Percentiles rank a stretch among this genome's conserved stretches.
These are phyloP conservation scores for Rhabdophis nuchalis DNA, from an alignment of 2,797 vertebrate species.

Conservation along the genomic window DNA sequence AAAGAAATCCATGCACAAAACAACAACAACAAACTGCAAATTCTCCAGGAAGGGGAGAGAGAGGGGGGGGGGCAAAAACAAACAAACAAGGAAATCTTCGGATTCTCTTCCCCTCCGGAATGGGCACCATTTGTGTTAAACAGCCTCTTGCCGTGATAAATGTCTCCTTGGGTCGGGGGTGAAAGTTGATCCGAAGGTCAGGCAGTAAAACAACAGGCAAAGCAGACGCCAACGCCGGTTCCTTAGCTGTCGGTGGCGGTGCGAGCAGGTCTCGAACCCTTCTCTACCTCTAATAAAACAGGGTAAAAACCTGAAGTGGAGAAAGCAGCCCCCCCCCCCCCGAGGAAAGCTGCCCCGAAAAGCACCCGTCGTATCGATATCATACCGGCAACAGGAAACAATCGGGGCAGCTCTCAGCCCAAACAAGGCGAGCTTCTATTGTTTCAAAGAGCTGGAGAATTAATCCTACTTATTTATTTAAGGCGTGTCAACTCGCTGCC, in stretches of 20 bases:
- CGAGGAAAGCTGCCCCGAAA: constrained; percentile 62
- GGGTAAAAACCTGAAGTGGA: constrained; percentile 76
- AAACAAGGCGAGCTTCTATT: constrained; percentile 71
- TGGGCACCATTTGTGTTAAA: constrained; percentile 97
- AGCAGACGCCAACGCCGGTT: constrained; percentile 84
- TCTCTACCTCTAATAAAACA: constrained; percentile 76
- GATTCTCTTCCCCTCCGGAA: constrained; percentile 80
- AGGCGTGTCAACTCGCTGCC: constrained; percentile 92
- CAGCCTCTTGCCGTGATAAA: constrained; percentile 97
- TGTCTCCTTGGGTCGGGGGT: constrained; percentile 87
- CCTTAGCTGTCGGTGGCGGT: constrained; percentile 77
- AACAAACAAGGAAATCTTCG: constrained; percentile 73
- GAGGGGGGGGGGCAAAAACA: background rate
- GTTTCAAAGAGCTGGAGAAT: constrained; percentile 79
- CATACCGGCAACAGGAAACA: constrained; percentile 79
- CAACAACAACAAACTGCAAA: constrained; percentile 60
- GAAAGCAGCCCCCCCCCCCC: constrained; percentile 67
- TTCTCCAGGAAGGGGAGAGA: constrained; percentile 68
- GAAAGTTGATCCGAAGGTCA: constrained; percentile 99
- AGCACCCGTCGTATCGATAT: constrained; percentile 81
- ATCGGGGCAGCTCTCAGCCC: constrained; percentile 76
- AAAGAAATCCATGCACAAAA: background rate
- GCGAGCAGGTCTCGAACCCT: constrained; percentile 75
- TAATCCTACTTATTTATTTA: constrained; percentile 95
- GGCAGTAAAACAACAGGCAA: constrained; percentile 92